phyloP scores from a whole-genome alignment of 2,888 invertebrate species.

The Polymixis flavicincta region DNA sequence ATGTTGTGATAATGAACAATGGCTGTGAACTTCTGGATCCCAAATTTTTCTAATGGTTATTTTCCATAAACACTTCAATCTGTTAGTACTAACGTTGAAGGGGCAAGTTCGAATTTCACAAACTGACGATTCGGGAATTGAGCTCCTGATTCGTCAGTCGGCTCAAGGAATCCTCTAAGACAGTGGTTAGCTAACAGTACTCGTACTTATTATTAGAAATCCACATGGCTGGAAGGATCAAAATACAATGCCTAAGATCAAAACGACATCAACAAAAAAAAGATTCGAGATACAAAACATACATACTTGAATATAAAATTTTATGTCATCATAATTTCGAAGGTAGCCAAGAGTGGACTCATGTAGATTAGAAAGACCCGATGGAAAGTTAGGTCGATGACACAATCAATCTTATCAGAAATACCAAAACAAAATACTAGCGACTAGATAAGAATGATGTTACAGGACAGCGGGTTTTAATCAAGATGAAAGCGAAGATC shows the following conservation, averaged over 20 bases:
- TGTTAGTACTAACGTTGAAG: background rate
- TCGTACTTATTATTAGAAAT: background rate
- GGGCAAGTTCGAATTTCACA: background rate
- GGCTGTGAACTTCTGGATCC: conserved; percentile 3
- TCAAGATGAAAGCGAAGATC: background rate
- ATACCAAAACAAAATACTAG: conserved; percentile 11
- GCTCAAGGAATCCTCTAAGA: background rate
- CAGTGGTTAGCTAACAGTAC: background rate
- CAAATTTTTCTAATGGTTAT: background rate
- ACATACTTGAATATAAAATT: too few relatives aligned
- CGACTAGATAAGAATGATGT: conserved; percentile 14
- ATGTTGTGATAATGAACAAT: conserved; percentile 23
- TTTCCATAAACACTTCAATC: background rate
- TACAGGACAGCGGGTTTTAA: background rate
- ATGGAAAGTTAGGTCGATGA: background rate
- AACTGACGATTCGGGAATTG: background rate
- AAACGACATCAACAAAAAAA: background rate
- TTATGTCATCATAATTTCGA: background rate
- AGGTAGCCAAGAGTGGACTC: background rate
- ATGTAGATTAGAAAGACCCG: background rate
- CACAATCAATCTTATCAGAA: conserved; percentile 20
- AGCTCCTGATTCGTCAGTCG: background rate
- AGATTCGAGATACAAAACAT: too few relatives aligned
- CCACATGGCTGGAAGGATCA: background rate
- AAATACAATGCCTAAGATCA: background rate